These are phyloP conservation scores for Laupala kohalensis DNA, from an alignment of 1,140 invertebrate species.

Conservation along the genomic window DNA sequence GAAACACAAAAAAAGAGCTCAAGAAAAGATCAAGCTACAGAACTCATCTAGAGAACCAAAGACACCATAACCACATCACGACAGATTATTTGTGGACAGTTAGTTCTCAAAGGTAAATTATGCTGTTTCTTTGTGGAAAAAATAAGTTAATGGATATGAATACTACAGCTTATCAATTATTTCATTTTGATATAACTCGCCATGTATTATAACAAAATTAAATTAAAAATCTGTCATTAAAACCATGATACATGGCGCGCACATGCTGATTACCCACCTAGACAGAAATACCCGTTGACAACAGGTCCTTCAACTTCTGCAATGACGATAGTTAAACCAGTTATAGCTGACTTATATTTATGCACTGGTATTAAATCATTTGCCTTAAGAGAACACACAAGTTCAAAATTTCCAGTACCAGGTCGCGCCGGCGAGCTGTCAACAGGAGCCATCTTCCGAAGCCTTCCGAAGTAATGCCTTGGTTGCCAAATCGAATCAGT, in stretches of 20 bases:
- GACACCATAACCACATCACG: too few relatives aligned
- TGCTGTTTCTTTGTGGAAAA: too few relatives aligned
- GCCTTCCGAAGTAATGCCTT: slow-evolving; percentile 27
- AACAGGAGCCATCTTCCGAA: slow-evolving; percentile 38
- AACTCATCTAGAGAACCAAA: background rate
- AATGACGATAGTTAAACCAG: slow-evolving; percentile 64
- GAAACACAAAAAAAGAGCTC: slow-evolving; percentile 21
- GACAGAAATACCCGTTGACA: slow-evolving; percentile 71
- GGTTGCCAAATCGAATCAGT: background rate
- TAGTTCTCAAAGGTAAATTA: too few relatives aligned
- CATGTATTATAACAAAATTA: too few relatives aligned
- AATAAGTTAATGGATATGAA: too few relatives aligned
- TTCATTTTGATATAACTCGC: too few relatives aligned
- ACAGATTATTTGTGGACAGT: too few relatives aligned
- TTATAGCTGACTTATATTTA: slow-evolving; percentile 66
- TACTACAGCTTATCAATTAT: too few relatives aligned
- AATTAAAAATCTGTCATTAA: too few relatives aligned
- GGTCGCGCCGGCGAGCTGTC: slow-evolving; percentile 31
- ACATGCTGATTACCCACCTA: too few relatives aligned
- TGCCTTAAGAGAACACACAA: slow-evolving; percentile 45
- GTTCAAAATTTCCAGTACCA: slow-evolving; percentile 39
- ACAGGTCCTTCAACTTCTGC: slow-evolving; percentile 75
- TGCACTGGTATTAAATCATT: slow-evolving; percentile 60
- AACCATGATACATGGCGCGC: too few relatives aligned
- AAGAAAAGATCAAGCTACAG: background rate